Evolutionary conservation across 2,797 vertebrate species (phyloP).

Genomic region (Crypturellus tataupa): DNA sequence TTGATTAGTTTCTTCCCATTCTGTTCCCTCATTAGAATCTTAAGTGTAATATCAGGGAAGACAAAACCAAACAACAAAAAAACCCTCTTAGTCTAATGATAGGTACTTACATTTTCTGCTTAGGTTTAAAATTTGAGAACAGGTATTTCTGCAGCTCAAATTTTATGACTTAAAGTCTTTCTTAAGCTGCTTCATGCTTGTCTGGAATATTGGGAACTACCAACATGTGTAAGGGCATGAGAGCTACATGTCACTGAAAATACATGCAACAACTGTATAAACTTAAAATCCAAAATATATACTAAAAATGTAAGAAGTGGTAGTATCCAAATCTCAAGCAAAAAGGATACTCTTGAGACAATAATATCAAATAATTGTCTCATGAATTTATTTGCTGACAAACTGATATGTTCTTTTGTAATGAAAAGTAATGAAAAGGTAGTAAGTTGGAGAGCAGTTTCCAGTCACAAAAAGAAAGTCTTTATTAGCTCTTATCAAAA

Average conservation of each 20-base stretch:
- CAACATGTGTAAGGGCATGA: neutral
- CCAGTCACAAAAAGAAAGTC: neutral
- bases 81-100: neutral
- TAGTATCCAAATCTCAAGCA: neutral
- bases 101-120: neutral
- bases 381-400: neutral
- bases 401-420: neutral
- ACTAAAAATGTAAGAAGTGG: neutral
- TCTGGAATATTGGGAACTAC: neutral
- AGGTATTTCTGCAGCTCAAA: neutral
- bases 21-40: neutral
- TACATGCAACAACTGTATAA: neutral
- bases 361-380: neutral
- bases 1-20: neutral
- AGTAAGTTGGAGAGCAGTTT: neutral
- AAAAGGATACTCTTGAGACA: neutral
- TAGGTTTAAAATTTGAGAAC: neutral
- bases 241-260: neutral
- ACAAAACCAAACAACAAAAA: neutral
- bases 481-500: neutral
- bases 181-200: neutral
- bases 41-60: neutral
- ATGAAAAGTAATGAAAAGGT: neutral
- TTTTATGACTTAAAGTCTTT: neutral
- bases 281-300: neutral